phyloP scores from a whole-genome alignment of 2,113 vertebrate species.

The Pteropus alecto region DNA sequence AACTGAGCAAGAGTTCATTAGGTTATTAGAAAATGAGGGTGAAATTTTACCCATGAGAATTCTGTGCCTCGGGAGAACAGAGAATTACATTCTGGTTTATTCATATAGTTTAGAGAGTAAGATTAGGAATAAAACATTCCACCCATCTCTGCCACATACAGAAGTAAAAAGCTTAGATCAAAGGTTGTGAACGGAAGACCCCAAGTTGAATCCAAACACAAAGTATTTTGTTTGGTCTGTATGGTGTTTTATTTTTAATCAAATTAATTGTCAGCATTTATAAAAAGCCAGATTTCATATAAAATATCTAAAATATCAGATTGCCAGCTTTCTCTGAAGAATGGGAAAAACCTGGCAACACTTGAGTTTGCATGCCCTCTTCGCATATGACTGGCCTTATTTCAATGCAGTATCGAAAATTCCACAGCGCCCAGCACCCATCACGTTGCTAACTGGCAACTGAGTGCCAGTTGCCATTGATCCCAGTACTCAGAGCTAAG shows the following conservation, averaged over 20 bases:
- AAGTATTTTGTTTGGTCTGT: not conserved
- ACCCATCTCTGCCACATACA: not conserved
- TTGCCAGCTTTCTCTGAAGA: constrained; percentile 3
- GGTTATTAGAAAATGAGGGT: not conserved
- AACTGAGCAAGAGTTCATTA: constrained; percentile 1
- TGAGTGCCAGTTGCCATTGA: not conserved
- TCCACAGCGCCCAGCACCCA: not conserved
- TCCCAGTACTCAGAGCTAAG: not conserved
- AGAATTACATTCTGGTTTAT: not conserved
- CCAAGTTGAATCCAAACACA: not conserved
- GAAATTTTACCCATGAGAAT: not conserved
- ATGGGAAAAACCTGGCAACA: not conserved
- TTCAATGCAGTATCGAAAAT: not conserved
- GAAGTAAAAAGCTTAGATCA: not conserved
- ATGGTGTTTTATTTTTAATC: not conserved
- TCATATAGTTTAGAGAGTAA: not conserved
- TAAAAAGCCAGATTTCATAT: not conserved
- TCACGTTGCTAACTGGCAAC: not conserved
- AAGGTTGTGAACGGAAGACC: not conserved
- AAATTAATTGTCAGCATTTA: not conserved
- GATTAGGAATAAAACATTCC: not conserved
- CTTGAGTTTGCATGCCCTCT: not conserved
- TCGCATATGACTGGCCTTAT: not conserved
- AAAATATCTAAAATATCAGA: constrained; percentile 13
- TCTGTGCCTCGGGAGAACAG: not conserved